These are phyloP conservation scores for Amphiprion ocellaris DNA, from an alignment of 2,113 vertebrate species.

Conservation along the genomic window DNA sequence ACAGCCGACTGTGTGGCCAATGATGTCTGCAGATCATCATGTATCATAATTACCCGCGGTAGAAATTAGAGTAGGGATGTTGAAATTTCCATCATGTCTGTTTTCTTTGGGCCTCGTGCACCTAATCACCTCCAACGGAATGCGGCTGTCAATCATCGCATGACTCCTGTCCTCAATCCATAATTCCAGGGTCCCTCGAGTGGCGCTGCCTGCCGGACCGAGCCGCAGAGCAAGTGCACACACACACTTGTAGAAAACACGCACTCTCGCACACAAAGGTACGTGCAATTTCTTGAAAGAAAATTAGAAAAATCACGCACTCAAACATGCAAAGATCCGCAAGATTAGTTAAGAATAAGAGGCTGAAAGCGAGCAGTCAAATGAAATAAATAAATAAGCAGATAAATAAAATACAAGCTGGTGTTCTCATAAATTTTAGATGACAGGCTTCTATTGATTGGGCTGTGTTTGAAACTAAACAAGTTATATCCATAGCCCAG, in stretches of 20 bases:
- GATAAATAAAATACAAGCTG: constrained; percentile 81
- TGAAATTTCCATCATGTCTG: constrained; percentile 83
- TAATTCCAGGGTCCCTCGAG: constrained; percentile 76
- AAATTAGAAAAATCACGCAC: not conserved
- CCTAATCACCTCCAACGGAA: constrained; percentile 81
- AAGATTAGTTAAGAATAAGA: constrained; percentile 63
- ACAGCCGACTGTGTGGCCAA: constrained; percentile 71
- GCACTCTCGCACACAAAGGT: not conserved
- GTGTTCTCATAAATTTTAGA: constrained; percentile 86
- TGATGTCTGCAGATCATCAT: constrained; percentile 82
- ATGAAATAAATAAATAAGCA: constrained; percentile 74
- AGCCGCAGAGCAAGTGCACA: constrained; percentile 5
- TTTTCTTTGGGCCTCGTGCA: constrained; percentile 80
- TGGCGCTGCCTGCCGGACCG: constrained; percentile 60
- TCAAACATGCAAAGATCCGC: constrained; percentile 15
- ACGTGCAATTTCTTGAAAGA: not conserved
- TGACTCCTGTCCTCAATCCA: constrained; percentile 83
- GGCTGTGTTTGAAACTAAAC: constrained; percentile 85
- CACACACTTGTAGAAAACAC: not conserved
- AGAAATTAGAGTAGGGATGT: constrained; percentile 81
- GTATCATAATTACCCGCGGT: constrained; percentile 80
- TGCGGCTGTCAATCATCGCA: constrained; percentile 81
- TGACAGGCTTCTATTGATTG: constrained; percentile 84
- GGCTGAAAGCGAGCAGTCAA: constrained; percentile 39
- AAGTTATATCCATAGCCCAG: constrained; percentile 85